Base-by-base conservation (phyloP, 2,797 vertebrate genomes). In the Protosalanx chinensis region DNA sequence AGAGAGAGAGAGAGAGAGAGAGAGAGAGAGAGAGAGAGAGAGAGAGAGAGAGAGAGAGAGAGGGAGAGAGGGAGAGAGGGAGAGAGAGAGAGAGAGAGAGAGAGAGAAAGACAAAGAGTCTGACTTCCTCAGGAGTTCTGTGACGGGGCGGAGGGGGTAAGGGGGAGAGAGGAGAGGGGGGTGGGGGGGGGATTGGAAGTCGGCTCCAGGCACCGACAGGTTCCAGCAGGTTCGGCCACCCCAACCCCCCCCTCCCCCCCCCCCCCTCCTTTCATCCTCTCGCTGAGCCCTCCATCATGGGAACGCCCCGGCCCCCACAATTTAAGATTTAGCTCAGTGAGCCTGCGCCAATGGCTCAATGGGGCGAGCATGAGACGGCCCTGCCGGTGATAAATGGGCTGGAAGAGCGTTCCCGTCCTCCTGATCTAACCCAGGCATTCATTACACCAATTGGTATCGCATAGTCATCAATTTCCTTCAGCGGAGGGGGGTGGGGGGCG, bases 381-480 rank as follows among this genome's bases (percentile, higher is more conserved):
- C 72, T 58, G 63, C 37, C 15, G 83, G 87, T 93, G 91, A 93
- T 92, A 86, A 92, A 92, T 91, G 85, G 86, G 87, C 84, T 82
- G 70, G 83, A 85, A 84, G 72, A 53, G 82, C 76, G 78, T 86
- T 86, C 84, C 85, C 69, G 90, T 91, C 88, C 87, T 83, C 85
- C 82, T 85, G 81, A 85, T 87, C 89, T 86, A 91, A 91, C 88
- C 85, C 82, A 80, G 78, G 76, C 89, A 92, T 93, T 92, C 90
- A 93, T 92, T 92, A 92, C 88, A 88, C 86, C 87, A 80, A 89
- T 88, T 88, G 88, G 82, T 88, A 88, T 88, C 88, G 87, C 85
- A 71, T 84, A 67, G 85, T 91, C 90, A 91, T 92, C 91, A 90
- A 90, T 91, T 89, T 81, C 80, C 73, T 81, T 86, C 87, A 82